Evolutionary conservation across 2,797 vertebrate genomes (phyloP), one percentile per base, ranked within the genome.

Genomic region (Sebastes kiyomatsui): DNA sequence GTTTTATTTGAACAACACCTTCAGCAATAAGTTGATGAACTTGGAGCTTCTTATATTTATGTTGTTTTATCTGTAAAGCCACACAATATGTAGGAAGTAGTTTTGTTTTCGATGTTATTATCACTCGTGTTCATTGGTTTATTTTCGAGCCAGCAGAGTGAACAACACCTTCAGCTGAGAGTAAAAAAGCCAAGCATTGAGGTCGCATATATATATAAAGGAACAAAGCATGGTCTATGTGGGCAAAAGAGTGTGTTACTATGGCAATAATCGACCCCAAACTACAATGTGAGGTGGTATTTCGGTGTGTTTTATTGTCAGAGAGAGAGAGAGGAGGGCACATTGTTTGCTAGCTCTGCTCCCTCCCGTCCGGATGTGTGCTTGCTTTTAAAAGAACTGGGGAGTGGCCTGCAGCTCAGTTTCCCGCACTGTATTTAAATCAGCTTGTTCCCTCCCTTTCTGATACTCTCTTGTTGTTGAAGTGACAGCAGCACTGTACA

Each of bases 341-440:
- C 92, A 94, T 95, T 95, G 94, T 94, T 94, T 92, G 93, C 88
- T 91, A 92, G 93, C 90, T 38, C 35, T 0, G 85, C 91, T 93
- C 92, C 92, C 93, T 94, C 93, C 90, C 90, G 91, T 93, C 93
- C 93, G 94, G 93, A 94, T 94, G 88, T 94, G 86, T 94, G 86
- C 88, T 69, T 74, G 79, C 64, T 91, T 94, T 95, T 91, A 93
- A 94, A 94, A 93, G 86, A 93, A 68, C 88, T 92, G 92, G 94
- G 94, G 94, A 83, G 94, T 91, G 93, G 94, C 92, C 84, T 90
- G 58, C 65, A 55, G 86, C 77, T 64, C 87, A 67, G 74, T 94
- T 94, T 94, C 94, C 93, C 94, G 94, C 94, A 95, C 93, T 95
- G 94, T 95, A 94, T 95, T 95, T 88, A 94, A 94, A 94, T 94